phyloP scores from a whole-genome alignment of 2,888 invertebrate genomes.

The Melinaea menophilus region DNA sequence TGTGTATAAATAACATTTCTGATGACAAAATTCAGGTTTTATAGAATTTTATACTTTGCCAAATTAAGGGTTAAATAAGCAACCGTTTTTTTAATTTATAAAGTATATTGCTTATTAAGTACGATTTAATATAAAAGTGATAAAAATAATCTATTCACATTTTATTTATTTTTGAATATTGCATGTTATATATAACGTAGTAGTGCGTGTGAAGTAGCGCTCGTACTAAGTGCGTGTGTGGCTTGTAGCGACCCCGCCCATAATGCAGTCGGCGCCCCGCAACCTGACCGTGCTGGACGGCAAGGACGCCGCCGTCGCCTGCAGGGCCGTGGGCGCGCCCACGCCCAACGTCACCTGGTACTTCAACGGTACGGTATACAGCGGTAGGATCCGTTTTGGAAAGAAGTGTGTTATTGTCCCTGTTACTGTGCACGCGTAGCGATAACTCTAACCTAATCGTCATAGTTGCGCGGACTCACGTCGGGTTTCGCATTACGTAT shows the following conservation, averaged over 20 bases:
- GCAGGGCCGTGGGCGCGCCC: conserved; percentile 94
- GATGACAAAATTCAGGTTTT: too few species aligned
- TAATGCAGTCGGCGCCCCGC: conserved; percentile 89
- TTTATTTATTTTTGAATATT: too few species aligned
- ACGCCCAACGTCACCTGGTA: conserved; percentile 94
- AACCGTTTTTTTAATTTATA: too few species aligned
- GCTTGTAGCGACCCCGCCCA: conserved; percentile 90
- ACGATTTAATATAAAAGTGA: too few species aligned
- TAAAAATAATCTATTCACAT: too few species aligned
- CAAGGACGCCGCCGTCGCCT: conserved; percentile 92
- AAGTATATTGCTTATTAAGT: too few species aligned
- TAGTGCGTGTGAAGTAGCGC: conserved; percentile 35
- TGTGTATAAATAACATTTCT: too few species aligned
- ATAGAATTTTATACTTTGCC: too few species aligned
- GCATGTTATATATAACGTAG: background rate
- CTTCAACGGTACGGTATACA: conserved; percentile 84
- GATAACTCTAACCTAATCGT: background rate
- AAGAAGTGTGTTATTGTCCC: too few species aligned
- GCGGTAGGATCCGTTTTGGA: background rate
- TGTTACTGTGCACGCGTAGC: background rate
- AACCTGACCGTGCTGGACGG: conserved; percentile 95
- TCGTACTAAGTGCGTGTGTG: conserved; percentile 64
- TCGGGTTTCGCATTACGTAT: background rate
- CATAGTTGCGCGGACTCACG: background rate
- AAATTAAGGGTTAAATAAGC: too few species aligned